Evolutionary conservation across 2,113 vertebrate genomes (phyloP), one percentile per base, ranked within the genome.

Genomic region (Pseudolaguvia tuberculata): DNA sequence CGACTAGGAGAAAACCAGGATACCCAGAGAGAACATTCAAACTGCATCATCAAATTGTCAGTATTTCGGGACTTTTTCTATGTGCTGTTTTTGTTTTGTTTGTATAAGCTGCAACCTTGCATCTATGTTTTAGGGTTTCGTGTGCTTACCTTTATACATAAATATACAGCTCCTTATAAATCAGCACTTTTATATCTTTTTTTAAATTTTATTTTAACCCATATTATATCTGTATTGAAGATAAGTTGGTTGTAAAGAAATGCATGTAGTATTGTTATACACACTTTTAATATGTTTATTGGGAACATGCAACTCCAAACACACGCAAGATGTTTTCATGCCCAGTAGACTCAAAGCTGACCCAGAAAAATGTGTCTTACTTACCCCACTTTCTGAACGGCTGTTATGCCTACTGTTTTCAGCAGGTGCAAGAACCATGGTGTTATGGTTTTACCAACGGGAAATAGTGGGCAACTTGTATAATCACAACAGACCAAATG

Each of bases 371-470:
- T 39, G 62, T 78, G 31, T 68, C 48, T 75, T 42, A 71, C 67
- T 62, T 75, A 75, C 42, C 75, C 71, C 62, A 65, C 65, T 78
- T 73, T 69, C 35, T 31, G 48, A 61, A 48, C 51, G 21, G 42
- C 75, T 59, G 61, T 69, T 59, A 69, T 65, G 35, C 31, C 51
- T 45, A 42, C 57, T 42, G 55, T 20, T 69, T 80, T 61, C 75
- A 57, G 79, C 79, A 81, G 79, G 79, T 81, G 79, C 76, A 78
- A 50, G 66, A 48, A 48, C 73, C 79, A 52, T 23, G 29, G 70
- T 47, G 27, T 59, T 72, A 55, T 65, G 70, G 61, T 76, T 72
- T 77, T 53, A 61, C 62, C 63, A 63, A 45, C 53, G 75, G 71
- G 62, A 70, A 53, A 71, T 72, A 59, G 67, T 59, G 58, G 42